A percentile compares a stretch with the other conserved stretches of the same genome.
Evolutionary conservation across 2,797 vertebrate species (phyloP).

Genomic region (Acanthiza pusilla): DNA sequence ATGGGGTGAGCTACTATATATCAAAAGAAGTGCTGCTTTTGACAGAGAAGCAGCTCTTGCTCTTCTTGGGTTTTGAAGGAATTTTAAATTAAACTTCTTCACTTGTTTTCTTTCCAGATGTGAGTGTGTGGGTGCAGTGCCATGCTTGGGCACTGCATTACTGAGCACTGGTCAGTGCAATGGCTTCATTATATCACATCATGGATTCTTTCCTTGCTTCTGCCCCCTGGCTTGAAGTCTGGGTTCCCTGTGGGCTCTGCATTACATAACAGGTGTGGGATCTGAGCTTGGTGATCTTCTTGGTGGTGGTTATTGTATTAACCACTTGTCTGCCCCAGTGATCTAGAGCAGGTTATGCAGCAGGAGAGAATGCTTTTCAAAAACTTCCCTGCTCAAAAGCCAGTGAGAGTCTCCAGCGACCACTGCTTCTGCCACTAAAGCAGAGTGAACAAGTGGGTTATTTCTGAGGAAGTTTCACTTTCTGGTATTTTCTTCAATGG

Average conservation of each 20-base stretch:
- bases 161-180: not conserved
- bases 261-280: not conserved
- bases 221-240: slow-evolving; percentile 42
- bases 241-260: not conserved
- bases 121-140: not conserved
- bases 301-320: slow-evolving; percentile 13
- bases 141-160: not conserved
- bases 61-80: slow-evolving; percentile 36
- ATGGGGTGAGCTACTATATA: not conserved
- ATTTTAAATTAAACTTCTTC: slow-evolving; percentile 46
- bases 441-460: not conserved
- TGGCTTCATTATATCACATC: not conserved
- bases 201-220: slow-evolving; percentile 42
- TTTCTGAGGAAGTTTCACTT: not conserved
- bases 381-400: not conserved
- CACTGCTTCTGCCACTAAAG: not conserved
- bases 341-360: not conserved
- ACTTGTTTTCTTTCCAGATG: not conserved
- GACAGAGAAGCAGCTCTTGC: slow-evolving; percentile 27
- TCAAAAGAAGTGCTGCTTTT: slow-evolving; percentile 44
- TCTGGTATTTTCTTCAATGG: not conserved
- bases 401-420: rapidly evolving
- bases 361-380: not conserved
- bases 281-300: not conserved
- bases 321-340: not conserved